Evolutionary conservation across 1,140 invertebrate genomes (phyloP).

Genomic region (Antheraea pernyi): DNA sequence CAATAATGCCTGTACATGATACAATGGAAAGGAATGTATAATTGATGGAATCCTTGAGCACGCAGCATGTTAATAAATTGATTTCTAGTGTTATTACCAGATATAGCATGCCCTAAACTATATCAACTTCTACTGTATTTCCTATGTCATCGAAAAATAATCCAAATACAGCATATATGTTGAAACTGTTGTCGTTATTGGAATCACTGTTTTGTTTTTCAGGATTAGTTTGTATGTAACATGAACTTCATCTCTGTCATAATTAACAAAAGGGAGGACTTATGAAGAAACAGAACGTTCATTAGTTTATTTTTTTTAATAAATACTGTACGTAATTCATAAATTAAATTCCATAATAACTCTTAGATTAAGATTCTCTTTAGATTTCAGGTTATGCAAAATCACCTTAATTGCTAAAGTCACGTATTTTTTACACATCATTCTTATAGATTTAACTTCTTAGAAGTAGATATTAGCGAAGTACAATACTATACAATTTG

Average conservation of each 20-base stretch:
- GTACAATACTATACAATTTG: neutral
- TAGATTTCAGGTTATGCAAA: neutral
- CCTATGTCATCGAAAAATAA: constrained; percentile 10
- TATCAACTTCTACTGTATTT: constrained; percentile 15
- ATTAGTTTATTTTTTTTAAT: neutral
- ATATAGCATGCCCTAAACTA: constrained; percentile 16
- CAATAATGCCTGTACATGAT: neutral
- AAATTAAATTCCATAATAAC: neutral
- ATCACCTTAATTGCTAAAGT: neutral
- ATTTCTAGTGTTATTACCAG: neutral
- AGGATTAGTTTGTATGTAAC: constrained; percentile 7
- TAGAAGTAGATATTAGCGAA: constrained; percentile 15
- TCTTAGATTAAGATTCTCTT: neutral
- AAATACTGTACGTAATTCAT: neutral
- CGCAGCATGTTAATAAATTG: constrained; percentile 20
- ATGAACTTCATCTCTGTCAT: neutral
- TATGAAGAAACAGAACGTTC: neutral
- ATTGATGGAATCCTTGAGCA: constrained; percentile 21
- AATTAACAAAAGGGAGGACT: constrained; percentile 9
- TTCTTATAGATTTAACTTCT: constrained; percentile 1
- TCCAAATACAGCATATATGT: neutral
- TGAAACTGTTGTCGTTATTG: neutral
- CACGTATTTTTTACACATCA: neutral
- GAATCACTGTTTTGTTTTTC: constrained; percentile 18
- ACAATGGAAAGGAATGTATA: constrained; percentile 56